Evolutionary conservation across 1,140 invertebrate genomes (phyloP), one percentile per base, ranked within the genome.

Genomic region (Drosophila dunni): DNA sequence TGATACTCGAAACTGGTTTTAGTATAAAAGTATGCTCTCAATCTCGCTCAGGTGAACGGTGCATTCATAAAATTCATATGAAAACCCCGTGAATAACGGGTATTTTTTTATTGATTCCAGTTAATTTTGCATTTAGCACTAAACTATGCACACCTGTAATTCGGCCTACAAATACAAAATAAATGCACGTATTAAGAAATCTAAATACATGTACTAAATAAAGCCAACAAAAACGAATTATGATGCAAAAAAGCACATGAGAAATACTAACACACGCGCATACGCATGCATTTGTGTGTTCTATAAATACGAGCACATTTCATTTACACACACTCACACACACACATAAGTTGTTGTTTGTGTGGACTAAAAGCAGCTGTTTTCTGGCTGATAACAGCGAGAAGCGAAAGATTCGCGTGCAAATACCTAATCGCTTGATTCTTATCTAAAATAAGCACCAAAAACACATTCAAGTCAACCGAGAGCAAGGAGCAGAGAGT

Each of bases 21-120:
- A 38, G 68, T 64, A 72, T 54, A 72, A 40, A 48, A 58, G 9
- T 36, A 34, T 13, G 24, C 36, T 13, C 46, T 29, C 24, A 29
- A 29, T 29, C 10, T 45, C 56, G 50, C 13, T 15, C 13, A 13
- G 33, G 24, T 29, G 42, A 44, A 13, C 58, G 10, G n/a, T 17
- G 24, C 7, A 69, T 40, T 53, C 46, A 53, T 50, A 10, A 15
- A 65, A 51, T 70, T 72, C 36, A 58, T 29, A 29, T 3, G 69
- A 72, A 72, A 50, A 60, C 34, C 11, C 40, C 38, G 6, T 56
- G 36, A 72, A 66, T 53, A 68, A 50, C 51, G 33, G 40, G 42
- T 36, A 38, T 66, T 72, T 58, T 58, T 56, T 34, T 45, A 65
- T 69, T 62, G 29, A 54, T 69, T 69, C 50, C 36, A 40, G 9